Base-by-base conservation (phyloP, 1,140 invertebrate genomes). In the Epicauta chinensis region DNA sequence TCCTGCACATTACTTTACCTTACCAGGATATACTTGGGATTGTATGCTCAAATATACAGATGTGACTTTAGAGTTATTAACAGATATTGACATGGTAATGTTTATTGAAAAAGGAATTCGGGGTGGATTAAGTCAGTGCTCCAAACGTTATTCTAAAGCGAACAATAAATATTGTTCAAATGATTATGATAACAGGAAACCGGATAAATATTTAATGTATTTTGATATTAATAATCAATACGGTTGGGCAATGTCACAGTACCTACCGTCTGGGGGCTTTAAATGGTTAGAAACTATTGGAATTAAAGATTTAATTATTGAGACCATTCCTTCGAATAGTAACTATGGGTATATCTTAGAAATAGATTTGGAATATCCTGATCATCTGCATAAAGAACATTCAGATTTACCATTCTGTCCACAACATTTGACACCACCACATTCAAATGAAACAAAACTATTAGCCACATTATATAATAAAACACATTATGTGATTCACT, bases 161-260 rank as follows among this genome's bases (percentile, higher is more conserved):
- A 58, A 55, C 38, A 51, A 58, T 35, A 44, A 45, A 41, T 58
- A 53, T 41, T 38, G 50, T 23, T 15, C 4, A 17, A 16, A 54
- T 12, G 30, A 55, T 11, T 60, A 49, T 32, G 38, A 60, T 52
- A 15, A 17, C 9, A 29, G 38, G 11, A 14, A 36, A 40, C 41
- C 39, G 16, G 12, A 37, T 17, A 12, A 9, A 10, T 54, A 34
- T 42, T 29, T 61, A 67, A 59, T 65, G 16, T 75, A 77, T 64
- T 65, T 70, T 12, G 76, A 79, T 72, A 68, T 65, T 7, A 79
- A 77, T 58, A 78, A 79, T 66, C 59, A 77, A 36, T 80, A 80
- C 66, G 76, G 76, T 14, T 69, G 58, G 46, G 69, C 71, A 5
- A 75, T 79, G 73, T 67, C 61, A 17, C 55, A 71, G 54, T 56